phyloP scores from a whole-genome alignment of 2,888 invertebrate genomes.

The Ceramica pisi region DNA sequence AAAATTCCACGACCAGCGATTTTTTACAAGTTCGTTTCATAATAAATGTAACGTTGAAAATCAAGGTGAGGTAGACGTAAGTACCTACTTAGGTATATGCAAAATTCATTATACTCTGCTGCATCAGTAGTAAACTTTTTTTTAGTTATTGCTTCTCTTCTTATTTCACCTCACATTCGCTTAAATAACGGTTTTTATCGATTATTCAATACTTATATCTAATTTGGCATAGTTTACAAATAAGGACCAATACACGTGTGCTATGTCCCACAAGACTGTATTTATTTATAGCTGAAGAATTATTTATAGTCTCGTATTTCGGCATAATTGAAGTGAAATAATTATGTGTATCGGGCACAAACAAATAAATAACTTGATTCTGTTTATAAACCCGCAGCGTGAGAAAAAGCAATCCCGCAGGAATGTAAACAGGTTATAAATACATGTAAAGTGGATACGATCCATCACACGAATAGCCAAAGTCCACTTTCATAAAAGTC shows the following conservation, averaged over 20 bases:
- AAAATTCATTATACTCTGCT: conserved; percentile 10
- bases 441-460: conserved; percentile 36
- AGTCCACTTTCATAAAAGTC: conserved; percentile 43
- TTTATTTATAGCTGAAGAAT: background rate
- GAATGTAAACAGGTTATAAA: conserved; percentile 55
- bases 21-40: conserved; percentile 68
- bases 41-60: conserved; percentile 52
- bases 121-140: background rate
- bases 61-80: background rate
- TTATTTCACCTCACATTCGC: too few species aligned
- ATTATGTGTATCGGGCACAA: conserved; percentile 35
- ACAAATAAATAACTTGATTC: conserved; percentile 34
- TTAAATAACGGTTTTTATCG: too few species aligned
- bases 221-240: too few species aligned
- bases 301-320: background rate
- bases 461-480: conserved; percentile 44
- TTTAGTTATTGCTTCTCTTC: background rate
- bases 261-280: background rate
- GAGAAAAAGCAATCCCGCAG: conserved; percentile 31
- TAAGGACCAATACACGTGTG: too few species aligned
- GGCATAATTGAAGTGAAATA: conserved; percentile 18
- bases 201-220: too few species aligned
- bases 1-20: conserved; percentile 64
- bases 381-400: conserved; percentile 17
- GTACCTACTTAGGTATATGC: conserved; percentile 1